Base-by-base conservation (phyloP, 2,888 invertebrate species). In the Dasysyrphus tricinctus region DNA sequence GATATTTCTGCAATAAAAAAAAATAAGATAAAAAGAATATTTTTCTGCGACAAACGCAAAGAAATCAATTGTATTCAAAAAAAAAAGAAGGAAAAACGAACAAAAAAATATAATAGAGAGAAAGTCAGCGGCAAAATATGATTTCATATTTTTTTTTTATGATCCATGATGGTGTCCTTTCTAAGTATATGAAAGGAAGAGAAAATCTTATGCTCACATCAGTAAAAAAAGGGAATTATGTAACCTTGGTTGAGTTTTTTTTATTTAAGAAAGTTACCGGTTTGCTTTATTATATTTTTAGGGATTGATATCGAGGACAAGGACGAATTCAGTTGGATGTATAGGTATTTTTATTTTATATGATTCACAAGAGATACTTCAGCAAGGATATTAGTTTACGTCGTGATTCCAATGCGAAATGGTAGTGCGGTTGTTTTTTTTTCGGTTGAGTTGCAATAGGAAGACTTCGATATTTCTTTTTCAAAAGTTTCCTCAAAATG, bases 61-160 rank as follows among this genome's bases (percentile, higher is more conserved):
- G 67, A 69, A 76, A 73, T 73, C 76, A 77, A 84, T 84, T 81
- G 73, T 80, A 63, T 51, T 49, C 29, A 9, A 47, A 69, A 42
- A 14, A 34, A 61, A 69, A 42, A 14, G 24, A 61, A 32, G 56
- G 44, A 24, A 5, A 0, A 34, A 34, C 14, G 39, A 39, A 63
- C 42, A 42, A 39, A 61, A 39, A 32, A 32, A 29, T 34, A 63
- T 24, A 72, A 70, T 51, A 49, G 75, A 24, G 32, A 67, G 74
- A 84, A 80, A 81, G 73, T 78, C 67, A 54, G n/a, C 54, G 73
- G 54, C 19, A 63, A 81, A 81, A 85, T 85, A 81, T 81, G 85
- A 85, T 81, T 81, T 80, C 77, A 81, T 85, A 85, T 85, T 81
- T 81, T 81, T 77, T 72, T 69, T 77, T 70, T 73, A 81, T 65